These are phyloP conservation scores for Bos javanicus DNA, from an alignment of 2,113 vertebrate genomes.

Conservation along the genomic window DNA sequence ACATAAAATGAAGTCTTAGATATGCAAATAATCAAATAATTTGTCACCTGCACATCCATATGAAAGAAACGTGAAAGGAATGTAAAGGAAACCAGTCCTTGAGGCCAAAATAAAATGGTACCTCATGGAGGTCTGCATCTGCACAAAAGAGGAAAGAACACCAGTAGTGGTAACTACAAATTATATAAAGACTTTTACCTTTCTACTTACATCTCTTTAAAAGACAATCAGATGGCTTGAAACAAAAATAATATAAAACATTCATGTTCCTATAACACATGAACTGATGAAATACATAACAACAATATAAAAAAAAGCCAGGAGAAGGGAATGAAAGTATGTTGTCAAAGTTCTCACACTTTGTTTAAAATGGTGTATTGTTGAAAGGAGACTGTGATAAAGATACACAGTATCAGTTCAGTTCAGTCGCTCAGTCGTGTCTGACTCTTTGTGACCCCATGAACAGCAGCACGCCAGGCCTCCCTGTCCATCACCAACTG, in stretches of 20 bases:
- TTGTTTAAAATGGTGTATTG: neutral
- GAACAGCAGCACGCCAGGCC: neutral
- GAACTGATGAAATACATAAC: neutral
- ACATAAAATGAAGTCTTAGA: neutral
- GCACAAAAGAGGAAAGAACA: neutral
- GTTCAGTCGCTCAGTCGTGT: rapidly evolving
- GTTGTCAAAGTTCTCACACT: neutral
- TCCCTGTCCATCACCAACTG: neutral
- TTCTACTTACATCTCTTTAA: neutral
- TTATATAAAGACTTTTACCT: neutral
- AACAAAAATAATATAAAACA: neutral
- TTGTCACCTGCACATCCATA: neutral
- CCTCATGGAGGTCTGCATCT: neutral
- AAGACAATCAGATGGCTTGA: neutral
- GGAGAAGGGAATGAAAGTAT: neutral
- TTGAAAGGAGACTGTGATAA: neutral
- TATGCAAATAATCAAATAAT: neutral
- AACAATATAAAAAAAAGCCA: neutral
- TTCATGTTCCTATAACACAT: neutral
- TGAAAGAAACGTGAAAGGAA: neutral
- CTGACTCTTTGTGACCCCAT: rapidly evolving
- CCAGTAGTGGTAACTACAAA: neutral
- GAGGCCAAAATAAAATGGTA: neutral
- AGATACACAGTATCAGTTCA: neutral
- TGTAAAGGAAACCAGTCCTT: neutral